Percentiles rank a stretch among this genome's conserved stretches.
Evolutionary conservation across 2,113 vertebrate genomes (phyloP).

Genomic region (Ceyx margarethae): DNA sequence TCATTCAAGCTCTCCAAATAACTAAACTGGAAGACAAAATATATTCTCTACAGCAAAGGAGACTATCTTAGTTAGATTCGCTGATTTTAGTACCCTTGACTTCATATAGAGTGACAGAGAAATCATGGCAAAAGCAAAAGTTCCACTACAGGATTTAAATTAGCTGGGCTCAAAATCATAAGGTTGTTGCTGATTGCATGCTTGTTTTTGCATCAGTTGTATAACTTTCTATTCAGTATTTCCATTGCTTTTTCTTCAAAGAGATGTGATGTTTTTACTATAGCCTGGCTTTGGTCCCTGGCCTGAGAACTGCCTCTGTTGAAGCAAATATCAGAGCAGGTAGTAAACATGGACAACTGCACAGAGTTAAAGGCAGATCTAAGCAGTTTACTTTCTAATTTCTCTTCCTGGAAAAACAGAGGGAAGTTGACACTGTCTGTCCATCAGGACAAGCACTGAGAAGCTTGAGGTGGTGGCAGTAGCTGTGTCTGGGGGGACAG

Average conservation of each 20-base stretch:
- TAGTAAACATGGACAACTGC: rapidly evolving
- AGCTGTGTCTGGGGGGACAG: neutral
- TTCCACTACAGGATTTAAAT: neutral
- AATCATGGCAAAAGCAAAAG: neutral
- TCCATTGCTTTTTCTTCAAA: neutral
- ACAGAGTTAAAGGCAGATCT: neutral
- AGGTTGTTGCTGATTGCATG: neutral
- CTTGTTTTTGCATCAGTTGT: neutral
- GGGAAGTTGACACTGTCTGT: neutral
- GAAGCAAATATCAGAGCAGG: neutral
- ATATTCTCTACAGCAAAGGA: neutral
- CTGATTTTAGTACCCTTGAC: neutral
- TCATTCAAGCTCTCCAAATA: neutral
- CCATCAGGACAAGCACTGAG: neutral
- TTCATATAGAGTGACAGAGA: neutral
- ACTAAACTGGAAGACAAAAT: neutral
- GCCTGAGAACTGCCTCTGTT: neutral
- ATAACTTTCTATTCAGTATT: neutral
- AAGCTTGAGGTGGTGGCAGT: neutral
- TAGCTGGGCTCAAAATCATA: neutral
- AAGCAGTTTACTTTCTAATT: neutral
- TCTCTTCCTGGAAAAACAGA: neutral
- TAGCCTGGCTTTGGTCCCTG: neutral
- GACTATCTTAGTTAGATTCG: neutral
- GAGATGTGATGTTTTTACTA: neutral